Percentiles rank a stretch among this genome's conserved stretches.
These are phyloP conservation scores for Saxidomus purpurata DNA, from an alignment of 1,140 invertebrate genomes.

Conservation along the genomic window DNA sequence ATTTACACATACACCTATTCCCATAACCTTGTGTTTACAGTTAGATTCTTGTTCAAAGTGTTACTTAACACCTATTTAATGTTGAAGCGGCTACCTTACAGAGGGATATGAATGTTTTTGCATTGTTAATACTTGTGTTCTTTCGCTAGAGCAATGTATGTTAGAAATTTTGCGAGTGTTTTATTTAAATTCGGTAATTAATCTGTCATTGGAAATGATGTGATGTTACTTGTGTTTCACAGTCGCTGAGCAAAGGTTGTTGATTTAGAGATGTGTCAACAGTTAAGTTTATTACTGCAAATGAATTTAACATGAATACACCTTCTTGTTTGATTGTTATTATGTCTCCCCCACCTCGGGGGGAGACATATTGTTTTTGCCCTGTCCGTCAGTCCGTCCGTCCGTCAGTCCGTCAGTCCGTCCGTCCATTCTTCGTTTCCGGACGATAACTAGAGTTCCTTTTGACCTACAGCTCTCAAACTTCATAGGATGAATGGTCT, in stretches of 20 bases:
- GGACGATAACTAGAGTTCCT: too few species aligned
- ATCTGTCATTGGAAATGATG: not conserved
- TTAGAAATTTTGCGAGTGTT: not conserved
- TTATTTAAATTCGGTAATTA: constrained; percentile 37
- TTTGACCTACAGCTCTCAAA: too few species aligned
- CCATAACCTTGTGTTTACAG: not conserved
- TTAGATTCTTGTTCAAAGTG: not conserved
- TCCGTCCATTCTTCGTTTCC: too few species aligned
- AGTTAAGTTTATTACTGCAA: not conserved
- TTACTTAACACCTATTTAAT: constrained; percentile 5
- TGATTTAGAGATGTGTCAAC: not conserved
- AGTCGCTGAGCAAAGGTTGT: not conserved
- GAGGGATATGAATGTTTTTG: not conserved
- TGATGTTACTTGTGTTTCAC: constrained; percentile 8
- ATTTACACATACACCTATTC: too few species aligned
- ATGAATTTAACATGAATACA: constrained; percentile 9
- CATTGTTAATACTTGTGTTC: constrained; percentile 8
- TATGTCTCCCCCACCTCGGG: too few species aligned
- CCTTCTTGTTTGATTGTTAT: not conserved
- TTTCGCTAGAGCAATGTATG: not conserved
- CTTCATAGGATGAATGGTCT: too few species aligned
- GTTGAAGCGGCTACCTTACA: not conserved
- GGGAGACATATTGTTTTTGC: too few species aligned
- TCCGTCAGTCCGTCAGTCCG: too few species aligned
- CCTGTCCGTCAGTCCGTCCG: too few species aligned